These are phyloP conservation scores for Eudyptes chrysolophus DNA, from an alignment of 2,113 vertebrate species.

Conservation along the genomic window DNA sequence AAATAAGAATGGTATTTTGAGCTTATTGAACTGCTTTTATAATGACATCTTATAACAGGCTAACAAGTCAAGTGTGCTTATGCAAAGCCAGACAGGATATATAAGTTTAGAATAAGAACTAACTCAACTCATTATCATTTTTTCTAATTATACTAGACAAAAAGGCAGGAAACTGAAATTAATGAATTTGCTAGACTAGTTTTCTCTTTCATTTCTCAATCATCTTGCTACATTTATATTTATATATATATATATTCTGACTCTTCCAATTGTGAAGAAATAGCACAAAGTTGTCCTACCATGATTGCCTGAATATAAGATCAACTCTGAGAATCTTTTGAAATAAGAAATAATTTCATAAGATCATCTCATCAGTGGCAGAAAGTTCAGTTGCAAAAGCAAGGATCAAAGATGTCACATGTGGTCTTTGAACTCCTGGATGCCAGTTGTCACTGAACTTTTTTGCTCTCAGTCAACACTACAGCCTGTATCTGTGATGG, in stretches of 20 bases:
- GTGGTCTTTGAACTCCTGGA: neutral
- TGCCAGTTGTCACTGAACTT: neutral
- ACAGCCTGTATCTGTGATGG: neutral
- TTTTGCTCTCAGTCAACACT: neutral
- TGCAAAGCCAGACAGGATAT: neutral
- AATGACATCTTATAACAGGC: neutral
- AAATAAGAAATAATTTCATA: neutral
- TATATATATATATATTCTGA: neutral
- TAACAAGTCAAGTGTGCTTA: neutral
- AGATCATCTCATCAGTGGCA: neutral
- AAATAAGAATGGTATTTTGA: neutral
- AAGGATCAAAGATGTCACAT: neutral
- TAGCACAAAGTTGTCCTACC: neutral
- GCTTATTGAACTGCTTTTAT: neutral
- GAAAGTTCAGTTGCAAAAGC: neutral
- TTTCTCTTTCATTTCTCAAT: neutral
- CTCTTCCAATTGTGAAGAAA: neutral
- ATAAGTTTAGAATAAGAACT: neutral
- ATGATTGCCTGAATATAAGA: neutral
- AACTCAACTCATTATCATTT: neutral
- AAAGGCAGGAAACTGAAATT: neutral
- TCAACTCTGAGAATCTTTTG: neutral
- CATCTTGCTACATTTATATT: neutral
- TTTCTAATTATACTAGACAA: neutral
- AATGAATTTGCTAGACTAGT: neutral